phyloP scores from a whole-genome alignment of 2,888 invertebrate genomes.

The Falcaria lacertinaria region DNA sequence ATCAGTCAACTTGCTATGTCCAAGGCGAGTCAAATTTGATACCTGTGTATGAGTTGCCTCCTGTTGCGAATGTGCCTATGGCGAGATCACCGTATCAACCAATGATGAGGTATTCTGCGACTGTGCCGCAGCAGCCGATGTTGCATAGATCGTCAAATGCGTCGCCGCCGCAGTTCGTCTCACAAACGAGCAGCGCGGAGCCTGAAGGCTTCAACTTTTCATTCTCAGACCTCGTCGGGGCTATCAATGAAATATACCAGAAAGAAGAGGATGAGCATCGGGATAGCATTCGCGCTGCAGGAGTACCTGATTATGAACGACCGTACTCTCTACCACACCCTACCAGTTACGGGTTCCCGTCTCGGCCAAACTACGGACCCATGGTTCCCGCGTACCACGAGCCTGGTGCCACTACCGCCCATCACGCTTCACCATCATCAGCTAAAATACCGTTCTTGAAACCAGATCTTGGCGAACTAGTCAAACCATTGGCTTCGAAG shows the following conservation, averaged over 20 bases:
- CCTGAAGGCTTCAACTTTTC: constrained; percentile 20
- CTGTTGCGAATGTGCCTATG: constrained; percentile 7
- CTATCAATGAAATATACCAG: constrained; percentile 31
- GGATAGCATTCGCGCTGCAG: constrained; percentile 17
- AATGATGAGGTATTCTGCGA: background rate
- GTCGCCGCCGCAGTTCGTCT: constrained; percentile 10
- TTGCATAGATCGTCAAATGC: constrained; percentile 4
- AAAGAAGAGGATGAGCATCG: constrained; percentile 20
- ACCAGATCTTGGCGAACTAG: constrained; percentile 36
- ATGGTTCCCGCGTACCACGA: constrained; percentile 14
- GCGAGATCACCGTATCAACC: constrained; percentile 1
- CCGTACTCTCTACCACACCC: constrained; percentile 10
- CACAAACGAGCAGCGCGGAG: constrained; percentile 16
- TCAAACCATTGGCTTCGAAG: constrained; percentile 45
- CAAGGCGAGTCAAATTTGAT: constrained; percentile 39
- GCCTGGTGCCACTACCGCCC: constrained; percentile 9
- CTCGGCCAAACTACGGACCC: constrained; percentile 17
- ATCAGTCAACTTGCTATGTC: constrained; percentile 21
- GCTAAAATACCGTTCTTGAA: constrained; percentile 35
- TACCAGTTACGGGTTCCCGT: constrained; percentile 19
- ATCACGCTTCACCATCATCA: constrained; percentile 8
- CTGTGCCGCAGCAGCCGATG: constrained; percentile 8
- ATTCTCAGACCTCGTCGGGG: constrained; percentile 34
- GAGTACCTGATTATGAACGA: constrained; percentile 16
- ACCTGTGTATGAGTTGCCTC: constrained; percentile 40